A percentile compares a stretch with the other conserved stretches of the same genome.
Evolutionary conservation across 2,797 vertebrate genomes (phyloP).

Genomic region (Argyrosomus regius): DNA sequence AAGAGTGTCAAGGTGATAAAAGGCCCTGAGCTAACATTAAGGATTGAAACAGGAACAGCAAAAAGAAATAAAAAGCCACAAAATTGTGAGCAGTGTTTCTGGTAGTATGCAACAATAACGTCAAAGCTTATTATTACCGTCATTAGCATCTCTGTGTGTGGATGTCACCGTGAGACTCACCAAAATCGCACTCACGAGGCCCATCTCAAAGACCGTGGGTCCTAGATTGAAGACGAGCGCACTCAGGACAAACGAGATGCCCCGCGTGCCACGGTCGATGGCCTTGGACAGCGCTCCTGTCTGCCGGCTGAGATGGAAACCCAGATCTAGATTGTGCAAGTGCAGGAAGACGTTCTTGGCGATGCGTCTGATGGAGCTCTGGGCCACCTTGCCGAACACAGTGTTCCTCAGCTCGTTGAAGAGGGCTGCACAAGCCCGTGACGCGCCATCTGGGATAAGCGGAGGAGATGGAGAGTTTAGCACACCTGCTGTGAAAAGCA

Average conservation of each 20-base stretch:
- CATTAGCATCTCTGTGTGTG: background rate
- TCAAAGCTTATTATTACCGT: background rate
- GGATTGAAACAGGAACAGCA: constrained; percentile 21
- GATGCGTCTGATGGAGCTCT: constrained; percentile 97
- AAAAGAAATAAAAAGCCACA: constrained; percentile 14
- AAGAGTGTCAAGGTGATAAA: constrained; percentile 62
- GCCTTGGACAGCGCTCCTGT: constrained; percentile 97
- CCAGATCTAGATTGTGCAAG: constrained; percentile 95
- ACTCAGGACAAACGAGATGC: constrained; percentile 94
- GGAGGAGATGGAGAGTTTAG: constrained; percentile 62
- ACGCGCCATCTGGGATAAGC: constrained; percentile 89
- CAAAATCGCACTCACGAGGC: constrained; percentile 93
- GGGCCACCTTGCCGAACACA: constrained; percentile 97
- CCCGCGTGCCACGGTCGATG: constrained; percentile 96
- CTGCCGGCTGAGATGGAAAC: constrained; percentile 96
- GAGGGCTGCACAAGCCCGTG: constrained; percentile 91
- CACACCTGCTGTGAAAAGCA: constrained; percentile 66
- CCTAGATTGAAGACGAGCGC: constrained; percentile 97
- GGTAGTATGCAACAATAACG: background rate
- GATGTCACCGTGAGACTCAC: constrained; percentile 77
- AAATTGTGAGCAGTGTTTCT: background rate
- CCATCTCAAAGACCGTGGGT: constrained; percentile 95
- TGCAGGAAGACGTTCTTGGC: constrained; percentile 98
- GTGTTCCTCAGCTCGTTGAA: constrained; percentile 98
- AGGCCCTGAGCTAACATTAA: constrained; percentile 34